Conservation (phyloP, 2,113 vertebrate species). For the Fregata magnificens region DNA sequence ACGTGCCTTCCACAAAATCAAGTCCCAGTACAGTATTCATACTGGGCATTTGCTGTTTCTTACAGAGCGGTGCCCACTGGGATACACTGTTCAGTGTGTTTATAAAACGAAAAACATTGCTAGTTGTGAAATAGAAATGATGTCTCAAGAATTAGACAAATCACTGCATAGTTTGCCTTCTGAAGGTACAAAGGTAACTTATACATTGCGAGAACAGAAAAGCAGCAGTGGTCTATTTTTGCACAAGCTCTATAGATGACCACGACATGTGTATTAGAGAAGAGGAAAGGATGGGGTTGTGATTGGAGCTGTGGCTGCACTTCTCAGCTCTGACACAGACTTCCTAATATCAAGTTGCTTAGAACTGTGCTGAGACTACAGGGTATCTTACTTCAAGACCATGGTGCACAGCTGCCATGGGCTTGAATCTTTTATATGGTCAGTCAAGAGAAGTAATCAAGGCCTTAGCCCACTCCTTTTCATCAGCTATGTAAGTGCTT, state of each 20-base stretch:
- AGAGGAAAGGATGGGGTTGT: neutral
- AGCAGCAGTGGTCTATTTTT: neutral
- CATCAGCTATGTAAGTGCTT: neutral
- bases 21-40: neutral
- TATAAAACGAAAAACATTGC: neutral
- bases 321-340: neutral
- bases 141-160: neutral
- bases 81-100: neutral
- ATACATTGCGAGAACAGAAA: neutral
- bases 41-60: neutral
- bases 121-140: neutral
- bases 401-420: neutral
- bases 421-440: neutral
- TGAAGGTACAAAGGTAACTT: neutral
- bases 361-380: neutral
- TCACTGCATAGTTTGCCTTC: neutral
- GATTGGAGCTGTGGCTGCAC: neutral
- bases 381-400: neutral
- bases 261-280: no score
- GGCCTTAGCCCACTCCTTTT: neutral
- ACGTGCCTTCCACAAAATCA: neutral
- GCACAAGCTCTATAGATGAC: neutral
- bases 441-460: neutral
- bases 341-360: neutral
- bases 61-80: neutral